A percentile compares a stretch with the other conserved stretches of the same genome.
Conservation (phyloP, 2,797 vertebrate species). For the Sarcophilus harrisii region DNA sequence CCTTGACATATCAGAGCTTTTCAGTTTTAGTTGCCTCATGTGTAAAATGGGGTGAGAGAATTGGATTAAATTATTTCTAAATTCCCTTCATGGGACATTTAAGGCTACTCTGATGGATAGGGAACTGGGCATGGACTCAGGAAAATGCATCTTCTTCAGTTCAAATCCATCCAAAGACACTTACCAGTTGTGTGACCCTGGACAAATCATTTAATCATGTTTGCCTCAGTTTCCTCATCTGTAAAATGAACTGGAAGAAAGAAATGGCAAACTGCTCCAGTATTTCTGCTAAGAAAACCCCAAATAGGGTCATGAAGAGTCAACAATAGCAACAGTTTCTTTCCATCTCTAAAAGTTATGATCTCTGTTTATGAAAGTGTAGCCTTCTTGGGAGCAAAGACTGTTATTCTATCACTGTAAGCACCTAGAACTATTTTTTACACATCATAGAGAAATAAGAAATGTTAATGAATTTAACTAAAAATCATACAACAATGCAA, state of each 20-base stretch:
- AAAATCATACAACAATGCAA: background rate
- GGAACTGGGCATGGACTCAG: background rate
- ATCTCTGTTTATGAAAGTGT: background rate
- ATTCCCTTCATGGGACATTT: too few relatives aligned
- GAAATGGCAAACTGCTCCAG: background rate
- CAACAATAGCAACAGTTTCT: background rate
- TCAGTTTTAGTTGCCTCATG: too few relatives aligned
- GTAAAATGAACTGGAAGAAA: background rate
- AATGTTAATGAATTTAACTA: background rate
- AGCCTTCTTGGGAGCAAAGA: background rate
- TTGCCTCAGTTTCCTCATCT: background rate
- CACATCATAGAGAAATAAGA: background rate
- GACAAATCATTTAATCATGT: background rate
- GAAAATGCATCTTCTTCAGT: background rate
- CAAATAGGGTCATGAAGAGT: background rate
- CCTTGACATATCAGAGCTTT: too few relatives aligned
- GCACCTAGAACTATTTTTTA: background rate
- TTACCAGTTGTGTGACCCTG: background rate
- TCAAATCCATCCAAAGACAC: background rate
- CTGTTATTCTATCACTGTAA: background rate
- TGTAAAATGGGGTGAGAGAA: too few relatives aligned
- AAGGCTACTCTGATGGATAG: background rate
- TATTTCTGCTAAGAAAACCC: background rate
- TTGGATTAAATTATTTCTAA: too few relatives aligned
- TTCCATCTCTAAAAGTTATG: background rate